A percentile compares a stretch with the other conserved stretches of the same genome.
Evolutionary conservation across 1,140 invertebrate genomes (phyloP).

Genomic region (Stegodyphus mimosarum): DNA sequence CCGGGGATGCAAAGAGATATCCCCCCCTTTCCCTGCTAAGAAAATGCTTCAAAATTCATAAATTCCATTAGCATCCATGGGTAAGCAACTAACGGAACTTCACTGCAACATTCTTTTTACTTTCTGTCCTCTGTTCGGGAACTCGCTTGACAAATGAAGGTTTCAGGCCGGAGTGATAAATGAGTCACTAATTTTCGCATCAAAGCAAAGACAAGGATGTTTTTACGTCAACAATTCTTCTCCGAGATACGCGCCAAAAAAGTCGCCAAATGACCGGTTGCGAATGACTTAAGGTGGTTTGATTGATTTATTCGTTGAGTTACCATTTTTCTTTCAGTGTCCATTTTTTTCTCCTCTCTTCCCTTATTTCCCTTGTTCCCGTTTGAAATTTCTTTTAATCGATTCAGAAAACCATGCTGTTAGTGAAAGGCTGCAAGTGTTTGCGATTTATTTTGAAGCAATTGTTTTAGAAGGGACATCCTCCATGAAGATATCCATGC

Average conservation of each 20-base stretch:
- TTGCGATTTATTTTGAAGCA: too few relatives aligned
- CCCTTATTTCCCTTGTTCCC: too few relatives aligned
- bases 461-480: too few relatives aligned
- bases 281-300: conserved; percentile 45
- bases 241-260: conserved; percentile 6
- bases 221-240: conserved; percentile 44
- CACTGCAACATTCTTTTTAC: background rate
- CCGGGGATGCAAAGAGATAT: background rate
- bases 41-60: conserved; percentile 44
- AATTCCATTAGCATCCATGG: conserved; percentile 26
- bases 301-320: conserved; percentile 46
- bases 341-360: too few relatives aligned
- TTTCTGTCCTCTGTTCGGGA: conserved; percentile 1
- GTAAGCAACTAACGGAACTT: background rate
- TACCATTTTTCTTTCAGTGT: background rate
- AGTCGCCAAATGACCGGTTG: conserved; percentile 48
- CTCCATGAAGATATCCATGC: too few relatives aligned
- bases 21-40: background rate
- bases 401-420: too few relatives aligned
- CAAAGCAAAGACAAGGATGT: conserved; percentile 37
- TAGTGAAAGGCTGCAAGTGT: too few relatives aligned
- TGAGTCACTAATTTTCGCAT: conserved; percentile 58
- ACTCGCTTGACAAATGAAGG: conserved; percentile 46
- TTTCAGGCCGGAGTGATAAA: conserved; percentile 37
- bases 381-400: too few relatives aligned